A percentile compares a stretch with the other conserved stretches of the same genome.
Conservation (phyloP, 2,113 vertebrate species). For the Hiodon tergisus region DNA sequence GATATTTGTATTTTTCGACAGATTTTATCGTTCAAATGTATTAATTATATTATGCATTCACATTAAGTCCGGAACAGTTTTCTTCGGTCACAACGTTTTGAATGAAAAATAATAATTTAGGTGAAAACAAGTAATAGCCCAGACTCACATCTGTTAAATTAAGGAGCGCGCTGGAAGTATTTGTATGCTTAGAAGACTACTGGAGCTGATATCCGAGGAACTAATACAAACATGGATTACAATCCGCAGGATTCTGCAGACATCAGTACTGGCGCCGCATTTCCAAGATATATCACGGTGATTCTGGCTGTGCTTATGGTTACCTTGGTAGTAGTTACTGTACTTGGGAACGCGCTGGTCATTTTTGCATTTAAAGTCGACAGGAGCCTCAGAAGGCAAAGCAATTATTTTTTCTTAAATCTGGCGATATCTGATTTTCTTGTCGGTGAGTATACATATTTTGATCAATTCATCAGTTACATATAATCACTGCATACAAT, state of each 20-base stretch:
- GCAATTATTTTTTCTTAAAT: constrained; percentile 82
- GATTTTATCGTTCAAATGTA: too few relatives aligned
- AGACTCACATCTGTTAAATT: too few relatives aligned
- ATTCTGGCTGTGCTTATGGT: constrained; percentile 71
- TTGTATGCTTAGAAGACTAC: constrained; percentile 32
- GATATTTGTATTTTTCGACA: too few relatives aligned
- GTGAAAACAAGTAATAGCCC: too few relatives aligned
- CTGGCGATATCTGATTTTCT: constrained; percentile 87
- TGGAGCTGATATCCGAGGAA: constrained; percentile 39
- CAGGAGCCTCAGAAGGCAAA: constrained; percentile 76
- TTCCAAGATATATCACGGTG: constrained; percentile 46
- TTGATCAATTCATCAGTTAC: neutral
- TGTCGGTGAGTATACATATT: constrained; percentile 69
- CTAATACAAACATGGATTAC: constrained; percentile 46
- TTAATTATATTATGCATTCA: too few relatives aligned
- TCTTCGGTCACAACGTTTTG: too few relatives aligned
- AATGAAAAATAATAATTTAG: too few relatives aligned
- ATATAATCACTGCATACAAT: neutral
- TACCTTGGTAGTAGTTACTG: constrained; percentile 66
- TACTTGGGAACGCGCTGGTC: constrained; percentile 75
- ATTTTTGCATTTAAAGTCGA: constrained; percentile 80
- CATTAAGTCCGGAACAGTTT: too few relatives aligned
- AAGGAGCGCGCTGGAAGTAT: too few relatives aligned
- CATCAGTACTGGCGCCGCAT: neutral
- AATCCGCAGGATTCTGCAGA: constrained; percentile 35